Percentiles rank a stretch among this genome's conserved stretches.
Conservation (phyloP, 2,888 invertebrate species). For the Trichacis sp. region DNA sequence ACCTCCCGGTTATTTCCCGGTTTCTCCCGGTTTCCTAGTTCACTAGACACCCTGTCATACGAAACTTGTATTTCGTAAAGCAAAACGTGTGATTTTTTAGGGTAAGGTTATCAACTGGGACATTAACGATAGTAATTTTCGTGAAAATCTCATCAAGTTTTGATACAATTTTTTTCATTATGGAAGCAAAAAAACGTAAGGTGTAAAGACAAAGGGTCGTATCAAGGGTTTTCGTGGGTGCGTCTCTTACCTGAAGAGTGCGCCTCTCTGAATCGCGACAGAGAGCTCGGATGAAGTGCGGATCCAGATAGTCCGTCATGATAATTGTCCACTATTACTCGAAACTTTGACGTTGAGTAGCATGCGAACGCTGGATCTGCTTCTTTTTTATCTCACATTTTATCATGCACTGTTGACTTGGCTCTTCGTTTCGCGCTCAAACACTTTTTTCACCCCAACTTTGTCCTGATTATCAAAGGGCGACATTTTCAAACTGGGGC, state of each 20-base stretch:
- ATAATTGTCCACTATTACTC: conserved; percentile 47
- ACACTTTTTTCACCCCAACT: not conserved
- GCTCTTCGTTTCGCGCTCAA: not conserved
- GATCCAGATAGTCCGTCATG: conserved; percentile 72
- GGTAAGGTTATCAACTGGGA: too few relatives aligned
- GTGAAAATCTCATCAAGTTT: too few relatives aligned
- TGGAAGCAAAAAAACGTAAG: too few relatives aligned
- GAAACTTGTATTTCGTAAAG: too few relatives aligned
- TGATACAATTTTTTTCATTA: too few relatives aligned
- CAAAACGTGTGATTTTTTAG: too few relatives aligned
- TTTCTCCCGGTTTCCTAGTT: too few relatives aligned
- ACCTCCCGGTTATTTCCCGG: too few relatives aligned
- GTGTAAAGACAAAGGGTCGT: not conserved
- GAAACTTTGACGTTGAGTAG: conserved; percentile 9
- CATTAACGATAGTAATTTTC: too few relatives aligned
- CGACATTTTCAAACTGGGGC: not conserved
- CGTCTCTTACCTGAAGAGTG: conserved; percentile 69
- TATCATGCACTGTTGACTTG: not conserved
- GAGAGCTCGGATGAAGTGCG: conserved; percentile 72
- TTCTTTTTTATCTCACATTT: conserved; percentile 12
- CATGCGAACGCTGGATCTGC: conserved; percentile 6
- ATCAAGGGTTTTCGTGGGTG: not conserved
- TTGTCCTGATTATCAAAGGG: not conserved
- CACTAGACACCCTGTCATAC: too few relatives aligned
- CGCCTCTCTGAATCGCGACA: conserved; percentile 72